Conservation (phyloP, 2,113 vertebrate species). For the Xenopus tropicalis region UCB_Xtro_10.0 CM004447.2:11387501-11388000, state of each 20-base stretch:
- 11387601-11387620: constrained; percentile 49
- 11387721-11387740: constrained; percentile 50
- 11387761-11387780: constrained; percentile 49
- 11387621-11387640: constrained; percentile 47
- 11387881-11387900: neutral
- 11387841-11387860: neutral
- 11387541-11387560: neutral
- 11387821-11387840: constrained; percentile 1
- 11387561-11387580: neutral
- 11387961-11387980: no score
- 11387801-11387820: neutral
- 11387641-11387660: constrained; percentile 54
- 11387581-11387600: constrained; percentile 3
- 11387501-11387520: no score
- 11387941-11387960: no score
- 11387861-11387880: constrained; percentile 4
- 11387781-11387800: constrained; percentile 42
- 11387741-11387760: constrained; percentile 38
- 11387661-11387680: constrained; percentile 61
- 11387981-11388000: no score
- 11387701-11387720: constrained; percentile 60
- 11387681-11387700: constrained; percentile 60
- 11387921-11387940: no score
- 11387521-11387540: no score
- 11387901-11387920: no score